phyloP scores from a whole-genome alignment of 2,113 vertebrate genomes.

The Cottus gobio region DNA sequence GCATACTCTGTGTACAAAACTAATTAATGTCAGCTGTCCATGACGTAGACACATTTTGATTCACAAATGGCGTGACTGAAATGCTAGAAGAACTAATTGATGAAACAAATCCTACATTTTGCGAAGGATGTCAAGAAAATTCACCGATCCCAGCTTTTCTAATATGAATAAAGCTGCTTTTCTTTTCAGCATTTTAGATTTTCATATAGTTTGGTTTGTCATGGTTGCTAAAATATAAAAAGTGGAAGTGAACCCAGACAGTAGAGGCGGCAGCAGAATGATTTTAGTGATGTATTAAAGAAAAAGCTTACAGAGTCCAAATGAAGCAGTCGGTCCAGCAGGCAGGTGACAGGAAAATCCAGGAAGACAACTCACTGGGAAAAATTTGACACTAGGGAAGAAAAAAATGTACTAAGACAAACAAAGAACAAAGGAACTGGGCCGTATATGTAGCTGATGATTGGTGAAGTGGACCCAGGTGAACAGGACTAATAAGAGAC shows the following conservation, averaged over 20 bases:
- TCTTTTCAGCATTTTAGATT: background rate
- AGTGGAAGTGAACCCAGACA: background rate
- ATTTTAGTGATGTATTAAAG: background rate
- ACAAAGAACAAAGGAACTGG: background rate
- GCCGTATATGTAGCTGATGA: background rate
- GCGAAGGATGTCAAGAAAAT: background rate
- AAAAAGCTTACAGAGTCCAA: background rate
- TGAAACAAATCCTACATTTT: background rate
- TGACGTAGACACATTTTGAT: background rate
- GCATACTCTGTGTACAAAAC: background rate
- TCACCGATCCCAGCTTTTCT: background rate
- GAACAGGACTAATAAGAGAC: background rate
- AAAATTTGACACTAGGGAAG: background rate
- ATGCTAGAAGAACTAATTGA: background rate
- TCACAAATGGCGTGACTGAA: background rate
- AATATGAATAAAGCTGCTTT: background rate
- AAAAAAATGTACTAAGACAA: background rate
- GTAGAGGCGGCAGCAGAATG: background rate
- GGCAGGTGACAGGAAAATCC: background rate
- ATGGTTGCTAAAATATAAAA: background rate
- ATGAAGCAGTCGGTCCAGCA: background rate
- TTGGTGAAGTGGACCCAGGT: background rate
- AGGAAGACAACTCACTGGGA: background rate
- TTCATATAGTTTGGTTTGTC: background rate
- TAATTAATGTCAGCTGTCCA: background rate